Percentiles rank a stretch among this genome's conserved stretches.
Evolutionary conservation across 2,888 invertebrate genomes (phyloP).

Genomic region (Ormyrus thymus): DNA sequence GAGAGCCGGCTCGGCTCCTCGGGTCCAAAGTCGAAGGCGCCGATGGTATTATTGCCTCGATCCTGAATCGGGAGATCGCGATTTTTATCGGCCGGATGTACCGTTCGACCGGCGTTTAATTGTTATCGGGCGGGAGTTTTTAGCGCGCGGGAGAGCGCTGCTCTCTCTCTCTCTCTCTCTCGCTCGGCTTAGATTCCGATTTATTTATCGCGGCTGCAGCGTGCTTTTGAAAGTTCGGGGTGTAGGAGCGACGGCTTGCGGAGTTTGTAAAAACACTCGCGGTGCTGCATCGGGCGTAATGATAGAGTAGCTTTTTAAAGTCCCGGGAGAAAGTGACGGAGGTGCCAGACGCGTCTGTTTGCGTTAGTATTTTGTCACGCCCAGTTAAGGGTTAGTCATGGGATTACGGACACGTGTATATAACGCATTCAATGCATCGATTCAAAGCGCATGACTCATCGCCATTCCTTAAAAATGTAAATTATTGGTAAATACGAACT

Average conservation of each 20-base stretch:
- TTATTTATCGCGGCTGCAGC: too few species aligned
- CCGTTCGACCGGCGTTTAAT: conserved; percentile 8
- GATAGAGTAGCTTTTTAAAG: conserved; percentile 23
- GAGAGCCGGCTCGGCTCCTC: neutral
- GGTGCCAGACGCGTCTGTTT: conserved; percentile 43
- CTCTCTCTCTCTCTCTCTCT: neutral
- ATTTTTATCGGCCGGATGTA: conserved; percentile 2
- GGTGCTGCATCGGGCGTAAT: conserved; percentile 24
- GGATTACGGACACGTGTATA: conserved; percentile 23
- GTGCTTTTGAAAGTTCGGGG: too few species aligned
- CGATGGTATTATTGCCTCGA: conserved; percentile 5
- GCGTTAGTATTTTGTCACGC: conserved; percentile 53
- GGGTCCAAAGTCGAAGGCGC: conserved; percentile 18
- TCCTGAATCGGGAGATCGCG: conserved; percentile 8
- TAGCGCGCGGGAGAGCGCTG: neutral
- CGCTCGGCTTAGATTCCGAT: too few species aligned
- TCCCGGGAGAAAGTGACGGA: conserved; percentile 38
- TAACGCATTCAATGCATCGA: conserved; percentile 2
- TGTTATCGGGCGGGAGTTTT: neutral
- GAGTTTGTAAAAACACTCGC: conserved; percentile 8
- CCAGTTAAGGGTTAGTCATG: conserved; percentile 52
- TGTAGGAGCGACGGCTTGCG: neutral
- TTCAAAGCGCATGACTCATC: conserved; percentile 27
- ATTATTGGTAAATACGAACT: neutral
- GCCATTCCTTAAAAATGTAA: conserved; percentile 3